Percentiles rank a stretch among this genome's conserved stretches.
These are phyloP conservation scores for Pseudonaja textilis DNA, from an alignment of 2,113 vertebrate genomes.

Conservation along the genomic window DNA sequence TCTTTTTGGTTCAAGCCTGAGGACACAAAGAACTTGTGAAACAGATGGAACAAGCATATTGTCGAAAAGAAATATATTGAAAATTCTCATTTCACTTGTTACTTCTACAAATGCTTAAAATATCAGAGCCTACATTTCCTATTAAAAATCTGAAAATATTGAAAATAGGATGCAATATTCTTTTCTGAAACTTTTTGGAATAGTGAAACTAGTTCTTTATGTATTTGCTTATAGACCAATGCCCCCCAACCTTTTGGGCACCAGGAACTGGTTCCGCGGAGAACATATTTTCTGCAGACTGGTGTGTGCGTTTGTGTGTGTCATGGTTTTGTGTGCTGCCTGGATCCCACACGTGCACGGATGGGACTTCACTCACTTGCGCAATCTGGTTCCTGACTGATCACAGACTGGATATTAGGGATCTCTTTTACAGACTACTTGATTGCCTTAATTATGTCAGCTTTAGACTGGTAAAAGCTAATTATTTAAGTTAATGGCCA, in stretches of 20 bases:
- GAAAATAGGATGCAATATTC: too few species aligned
- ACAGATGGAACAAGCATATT: slow-evolving; percentile 8
- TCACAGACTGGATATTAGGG: not conserved
- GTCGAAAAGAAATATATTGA: not conserved
- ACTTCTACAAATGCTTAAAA: not conserved
- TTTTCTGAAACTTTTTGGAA: not conserved
- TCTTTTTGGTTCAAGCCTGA: not conserved
- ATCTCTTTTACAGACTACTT: not conserved
- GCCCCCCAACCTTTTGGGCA: too few species aligned
- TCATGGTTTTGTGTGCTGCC: not conserved
- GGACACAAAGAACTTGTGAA: not conserved
- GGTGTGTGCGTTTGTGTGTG: too few species aligned
- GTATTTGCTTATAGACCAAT: too few species aligned
- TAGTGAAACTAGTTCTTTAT: too few species aligned
- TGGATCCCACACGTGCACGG: not conserved
- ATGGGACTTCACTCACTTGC: not conserved
- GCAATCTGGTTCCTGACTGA: too few species aligned
- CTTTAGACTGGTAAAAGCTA: not conserved
- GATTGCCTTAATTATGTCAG: not conserved
- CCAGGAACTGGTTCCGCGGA: too few species aligned
- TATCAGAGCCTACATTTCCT: not conserved
- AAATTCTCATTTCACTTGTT: not conserved
- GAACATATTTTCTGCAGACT: too few species aligned
- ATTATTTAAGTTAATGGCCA: not conserved
- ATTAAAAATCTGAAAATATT: not conserved